Evolutionary conservation across 2,888 invertebrate genomes (phyloP).

Genomic region (Latrodectus hesperus): DNA sequence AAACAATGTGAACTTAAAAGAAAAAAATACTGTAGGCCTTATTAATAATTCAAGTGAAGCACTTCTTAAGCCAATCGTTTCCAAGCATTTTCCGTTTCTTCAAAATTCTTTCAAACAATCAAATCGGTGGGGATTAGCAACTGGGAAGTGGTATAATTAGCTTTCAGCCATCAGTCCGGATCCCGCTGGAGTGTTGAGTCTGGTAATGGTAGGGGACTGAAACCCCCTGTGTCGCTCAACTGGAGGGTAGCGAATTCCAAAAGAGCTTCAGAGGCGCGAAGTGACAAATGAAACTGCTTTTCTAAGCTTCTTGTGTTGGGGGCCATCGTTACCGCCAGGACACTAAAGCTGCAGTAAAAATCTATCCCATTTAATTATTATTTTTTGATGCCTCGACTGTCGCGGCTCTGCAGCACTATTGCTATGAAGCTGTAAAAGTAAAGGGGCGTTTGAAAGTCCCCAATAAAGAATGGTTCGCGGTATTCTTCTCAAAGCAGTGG

Average conservation of each 20-base stretch:
- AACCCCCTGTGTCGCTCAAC: neutral
- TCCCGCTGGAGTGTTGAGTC: slow-evolving; percentile 17
- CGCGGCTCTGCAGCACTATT: neutral
- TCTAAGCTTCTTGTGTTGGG: slow-evolving; percentile 10
- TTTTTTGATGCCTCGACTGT: neutral
- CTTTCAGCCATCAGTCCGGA: neutral
- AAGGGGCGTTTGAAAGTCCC: neutral
- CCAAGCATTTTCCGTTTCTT: too few relatives aligned
- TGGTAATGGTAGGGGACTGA: neutral
- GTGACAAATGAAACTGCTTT: slow-evolving; percentile 58
- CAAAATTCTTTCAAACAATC: too few relatives aligned
- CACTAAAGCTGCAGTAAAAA: slow-evolving; percentile 10
- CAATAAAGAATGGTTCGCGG: neutral
- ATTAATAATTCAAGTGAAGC: too few relatives aligned
- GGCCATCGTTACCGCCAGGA: neutral
- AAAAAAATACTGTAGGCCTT: too few relatives aligned
- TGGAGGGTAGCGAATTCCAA: slow-evolving; percentile 17
- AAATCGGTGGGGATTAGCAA: too few relatives aligned
- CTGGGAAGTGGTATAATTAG: neutral
- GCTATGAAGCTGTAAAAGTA: neutral
- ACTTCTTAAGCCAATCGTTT: too few relatives aligned
- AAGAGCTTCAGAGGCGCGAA: neutral
- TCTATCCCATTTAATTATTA: neutral
- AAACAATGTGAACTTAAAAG: too few relatives aligned
- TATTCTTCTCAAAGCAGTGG: neutral